Evolutionary conservation across 2,113 vertebrate genomes (phyloP).

Genomic region (Rhabdomys dilectus): DNA sequence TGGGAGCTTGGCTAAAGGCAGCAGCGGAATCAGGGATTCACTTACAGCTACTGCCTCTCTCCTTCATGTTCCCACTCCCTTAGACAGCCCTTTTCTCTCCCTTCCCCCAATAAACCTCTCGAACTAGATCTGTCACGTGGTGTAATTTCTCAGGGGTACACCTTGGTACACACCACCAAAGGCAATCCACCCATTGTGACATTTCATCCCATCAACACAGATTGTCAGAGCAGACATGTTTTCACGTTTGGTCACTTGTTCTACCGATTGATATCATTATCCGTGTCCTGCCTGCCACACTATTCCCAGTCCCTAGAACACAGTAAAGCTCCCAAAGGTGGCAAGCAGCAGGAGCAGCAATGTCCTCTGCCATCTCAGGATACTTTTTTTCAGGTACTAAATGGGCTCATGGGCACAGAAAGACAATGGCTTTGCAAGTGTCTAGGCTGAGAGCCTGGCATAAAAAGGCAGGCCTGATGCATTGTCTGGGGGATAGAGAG

Average conservation of each 20-base stretch:
- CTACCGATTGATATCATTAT: neutral
- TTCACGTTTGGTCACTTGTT: neutral
- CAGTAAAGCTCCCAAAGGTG: neutral
- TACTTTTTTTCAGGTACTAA: conserved; percentile 28
- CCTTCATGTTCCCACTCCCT: neutral
- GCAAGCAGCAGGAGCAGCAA: neutral
- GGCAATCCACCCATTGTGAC: too few relatives aligned
- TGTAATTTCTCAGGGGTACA: too few relatives aligned
- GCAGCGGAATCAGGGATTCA: too few relatives aligned
- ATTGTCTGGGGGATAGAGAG: neutral
- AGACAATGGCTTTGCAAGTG: neutral
- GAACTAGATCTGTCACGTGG: too few relatives aligned
- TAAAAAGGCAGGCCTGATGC: neutral
- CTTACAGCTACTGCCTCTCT: neutral
- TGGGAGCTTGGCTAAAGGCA: neutral
- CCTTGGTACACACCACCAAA: too few relatives aligned
- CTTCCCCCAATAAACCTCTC: neutral
- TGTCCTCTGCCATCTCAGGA: neutral
- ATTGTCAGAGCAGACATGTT: neutral
- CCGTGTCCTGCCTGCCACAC: neutral
- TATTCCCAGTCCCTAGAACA: neutral
- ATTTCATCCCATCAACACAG: neutral
- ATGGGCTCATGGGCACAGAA: neutral
- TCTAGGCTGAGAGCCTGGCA: neutral
- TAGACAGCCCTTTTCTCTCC: neutral